phyloP scores from a whole-genome alignment of 2,888 invertebrate species.

The Harmothoe impar region DNA sequence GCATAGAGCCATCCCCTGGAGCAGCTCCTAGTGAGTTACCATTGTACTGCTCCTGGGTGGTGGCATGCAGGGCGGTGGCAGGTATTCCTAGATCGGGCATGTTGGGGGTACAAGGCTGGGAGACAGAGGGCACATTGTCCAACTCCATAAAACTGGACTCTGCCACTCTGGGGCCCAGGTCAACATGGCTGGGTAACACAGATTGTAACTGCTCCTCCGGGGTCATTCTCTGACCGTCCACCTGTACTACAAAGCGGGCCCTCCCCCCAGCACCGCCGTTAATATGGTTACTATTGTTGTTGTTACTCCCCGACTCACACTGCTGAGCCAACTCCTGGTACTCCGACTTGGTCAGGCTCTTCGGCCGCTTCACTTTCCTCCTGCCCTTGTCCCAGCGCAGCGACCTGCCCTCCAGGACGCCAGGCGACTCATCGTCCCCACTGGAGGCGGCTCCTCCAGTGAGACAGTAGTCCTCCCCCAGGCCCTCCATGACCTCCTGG shows the following conservation, averaged over 20 bases:
- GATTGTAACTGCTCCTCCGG: slow-evolving; percentile 9
- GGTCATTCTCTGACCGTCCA: slow-evolving; percentile 35
- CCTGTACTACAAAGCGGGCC: slow-evolving; percentile 50
- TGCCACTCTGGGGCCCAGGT: not conserved
- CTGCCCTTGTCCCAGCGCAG: slow-evolving; percentile 20
- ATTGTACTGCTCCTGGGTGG: not conserved
- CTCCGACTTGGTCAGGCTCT: not conserved
- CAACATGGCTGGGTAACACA: not conserved
- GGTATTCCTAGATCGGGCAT: not conserved
- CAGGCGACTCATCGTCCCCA: not conserved
- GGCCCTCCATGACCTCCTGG: slow-evolving; percentile 49
- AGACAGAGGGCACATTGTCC: not conserved
- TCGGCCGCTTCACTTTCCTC: slow-evolving; percentile 4
- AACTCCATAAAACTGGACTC: slow-evolving; percentile 59
- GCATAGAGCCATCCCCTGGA: not conserved
- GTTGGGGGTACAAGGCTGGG: slow-evolving; percentile 23
- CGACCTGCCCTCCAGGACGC: not conserved
- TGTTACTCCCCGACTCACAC: not conserved
- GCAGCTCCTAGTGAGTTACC: not conserved
- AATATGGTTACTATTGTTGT: slow-evolving; percentile 30
- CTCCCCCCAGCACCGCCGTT: not conserved
- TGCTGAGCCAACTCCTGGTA: slow-evolving; percentile 41
- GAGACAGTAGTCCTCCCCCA: slow-evolving; percentile 52
- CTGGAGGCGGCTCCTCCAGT: slow-evolving; percentile 47
- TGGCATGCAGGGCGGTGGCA: not conserved